Evolutionary conservation across 30 jellyfish, hydroid and myxozoan species (phyloP).

Genomic region (Cassiopea xamachana): DNA sequence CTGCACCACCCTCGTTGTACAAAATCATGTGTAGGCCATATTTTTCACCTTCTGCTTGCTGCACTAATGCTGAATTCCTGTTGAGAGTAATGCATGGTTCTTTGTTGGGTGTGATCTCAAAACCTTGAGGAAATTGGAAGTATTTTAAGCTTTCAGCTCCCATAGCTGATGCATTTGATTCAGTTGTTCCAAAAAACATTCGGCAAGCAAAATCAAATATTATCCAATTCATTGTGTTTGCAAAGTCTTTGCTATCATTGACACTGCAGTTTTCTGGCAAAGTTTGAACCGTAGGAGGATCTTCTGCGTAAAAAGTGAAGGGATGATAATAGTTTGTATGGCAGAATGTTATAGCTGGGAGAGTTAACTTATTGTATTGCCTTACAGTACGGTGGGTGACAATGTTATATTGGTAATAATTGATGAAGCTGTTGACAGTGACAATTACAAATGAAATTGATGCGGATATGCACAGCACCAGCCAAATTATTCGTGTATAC

Average conservation of each 20-base stretch:
- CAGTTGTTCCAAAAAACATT: slow-evolving; percentile 18
- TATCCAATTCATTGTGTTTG: background rate
- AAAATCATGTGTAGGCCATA: no score
- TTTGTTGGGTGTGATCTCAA: slow-evolving; percentile 3
- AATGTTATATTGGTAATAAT: background rate
- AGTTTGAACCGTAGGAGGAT: background rate
- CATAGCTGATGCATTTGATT: background rate
- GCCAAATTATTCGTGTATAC: background rate
- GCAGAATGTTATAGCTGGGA: no score
- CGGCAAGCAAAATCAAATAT: slow-evolving; percentile 17
- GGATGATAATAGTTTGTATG: slow-evolving; percentile 2
- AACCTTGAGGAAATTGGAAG: slow-evolving; percentile 22
- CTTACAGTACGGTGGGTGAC: slow-evolving; percentile 32
- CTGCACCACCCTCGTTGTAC: background rate
- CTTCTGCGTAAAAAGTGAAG: background rate
- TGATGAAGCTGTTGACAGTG: background rate
- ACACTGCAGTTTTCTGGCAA: slow-evolving; percentile 8
- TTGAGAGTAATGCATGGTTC: slow-evolving; percentile 44
- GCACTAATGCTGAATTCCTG: slow-evolving; percentile 23
- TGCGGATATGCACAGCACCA: slow-evolving; percentile 12
- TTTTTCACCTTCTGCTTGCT: no score
- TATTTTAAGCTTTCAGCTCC: background rate
- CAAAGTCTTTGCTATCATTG: background rate
- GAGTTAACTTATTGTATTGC: slow-evolving; percentile 9
- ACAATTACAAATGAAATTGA: background rate